Evolutionary conservation across 2,888 invertebrate species (phyloP).

Genomic region (Ellobium chinense): DNA sequence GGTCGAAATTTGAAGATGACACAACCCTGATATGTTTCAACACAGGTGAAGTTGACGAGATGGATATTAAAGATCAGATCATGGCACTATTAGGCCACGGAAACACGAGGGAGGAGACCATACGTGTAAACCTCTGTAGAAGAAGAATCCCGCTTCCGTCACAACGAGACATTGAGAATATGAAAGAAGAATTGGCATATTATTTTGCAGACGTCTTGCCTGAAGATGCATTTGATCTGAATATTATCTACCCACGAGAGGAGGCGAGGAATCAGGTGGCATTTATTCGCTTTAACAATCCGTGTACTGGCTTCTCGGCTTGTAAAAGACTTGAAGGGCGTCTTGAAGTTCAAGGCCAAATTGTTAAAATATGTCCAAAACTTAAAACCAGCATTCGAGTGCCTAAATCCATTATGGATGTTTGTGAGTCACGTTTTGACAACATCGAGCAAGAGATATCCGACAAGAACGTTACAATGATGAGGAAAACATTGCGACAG

Average conservation of each 20-base stretch:
- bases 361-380: conserved; percentile 51
- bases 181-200: no score
- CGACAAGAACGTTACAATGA: neutral
- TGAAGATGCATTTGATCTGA: neutral
- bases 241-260: neutral
- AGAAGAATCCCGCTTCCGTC: no score
- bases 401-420: conserved; percentile 45
- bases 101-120: neutral
- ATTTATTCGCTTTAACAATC: conserved; percentile 18
- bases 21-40: conserved; percentile 39
- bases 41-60: conserved; percentile 23
- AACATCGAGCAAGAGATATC: conserved; percentile 30
- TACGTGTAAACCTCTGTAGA: no score
- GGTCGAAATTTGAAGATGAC: conserved; percentile 14
- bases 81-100: conserved; percentile 1
- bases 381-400: conserved; percentile 51
- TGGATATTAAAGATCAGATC: conserved; percentile 13
- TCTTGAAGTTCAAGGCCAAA: conserved; percentile 21
- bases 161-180: no score
- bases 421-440: conserved; percentile 48
- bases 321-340: neutral
- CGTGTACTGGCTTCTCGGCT: conserved; percentile 25
- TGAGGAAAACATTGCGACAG: neutral
- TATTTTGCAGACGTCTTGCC: neutral
- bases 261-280: neutral